Base-by-base conservation (phyloP, 2,888 invertebrate genomes). In the Neoitamus cyanurus region DNA sequence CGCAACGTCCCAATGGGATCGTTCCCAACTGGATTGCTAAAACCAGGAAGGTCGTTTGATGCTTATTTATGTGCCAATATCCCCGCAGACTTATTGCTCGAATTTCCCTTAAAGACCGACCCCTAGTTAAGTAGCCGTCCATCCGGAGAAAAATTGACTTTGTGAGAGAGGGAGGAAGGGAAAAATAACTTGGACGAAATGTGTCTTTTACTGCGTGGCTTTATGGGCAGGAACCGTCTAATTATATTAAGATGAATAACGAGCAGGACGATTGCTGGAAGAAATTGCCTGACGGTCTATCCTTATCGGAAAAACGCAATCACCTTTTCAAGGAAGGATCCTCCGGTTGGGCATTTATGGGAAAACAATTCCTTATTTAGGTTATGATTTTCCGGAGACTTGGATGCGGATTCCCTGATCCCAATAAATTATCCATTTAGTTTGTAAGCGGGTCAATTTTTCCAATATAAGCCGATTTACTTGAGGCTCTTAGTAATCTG, bases 211-310 rank as follows among this genome's bases (percentile, higher is more conserved):
- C 70, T 30, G 34, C 31, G n/a, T 31, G n/a, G n/a, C 34, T 34
- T 70, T 70, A 70, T 70, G 31, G 31, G 6, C n/a, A 70, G 34
- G 28, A 70, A 70, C 15, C 6, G 70, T 34, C 70, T 70, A 70
- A 70, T 70, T 70, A 70, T 70, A 70, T 70, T 70, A 34, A 34
- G 31, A 70, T 70, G 70, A 70, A 70, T 70, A 70, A 70, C 30
- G 30, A n/a, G 25, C 70, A 70, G 11, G 11, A 70, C n/a, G 70
- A 70, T 70, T 70, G 70, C 30, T 58, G 58, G 70, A 31, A 70
- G 70, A 31, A 70, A 70, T 70, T 70, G 58, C 58, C 58, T 58
- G 58, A 25, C 58, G 58, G 58, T 58, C 25, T 48, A n/a, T 34
- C 6, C 48, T 58, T 58, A 58, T 58, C 58, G 58, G 58, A 25